Evolutionary conservation across 2,888 invertebrate species (phyloP), one percentile per base, ranked within the genome.

Genomic region (Agonopterix arenella): DNA sequence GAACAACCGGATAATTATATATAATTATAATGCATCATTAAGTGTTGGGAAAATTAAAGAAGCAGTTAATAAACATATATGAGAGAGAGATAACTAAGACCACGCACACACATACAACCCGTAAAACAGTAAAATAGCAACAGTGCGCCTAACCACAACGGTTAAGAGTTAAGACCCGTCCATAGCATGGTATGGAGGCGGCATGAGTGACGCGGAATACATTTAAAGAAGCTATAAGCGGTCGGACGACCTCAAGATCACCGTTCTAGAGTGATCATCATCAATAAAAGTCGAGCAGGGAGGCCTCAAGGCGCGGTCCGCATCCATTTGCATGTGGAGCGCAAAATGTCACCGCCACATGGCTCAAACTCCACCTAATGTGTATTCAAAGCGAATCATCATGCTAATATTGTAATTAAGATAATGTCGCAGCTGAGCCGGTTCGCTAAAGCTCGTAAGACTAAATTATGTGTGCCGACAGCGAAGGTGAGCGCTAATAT

Each of bases 361-460:
- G 55, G 52, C 57, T 47, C 18, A 38, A 44, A 48, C 49, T 60
- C 52, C 55, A 48, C 61, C 59, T 72, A 66, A 70, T 70, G 67
- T 62, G 66, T 72, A 73, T 75, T 70, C 71, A 68, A 68, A 67
- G 64, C 69, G 62, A 67, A 79, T 73, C 70, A 73, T 75, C 71
- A 80, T 76, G 74, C 70, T 77, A 80, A 83, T 83, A 70, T 72
- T 66, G 66, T 73, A 68, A 83, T 82, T 78, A 75, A 75, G 74
- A 80, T 80, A 70, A 71, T 74, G 66, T 66, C 66, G 56, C n/a
- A 66, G 70, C 75, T 68, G 72, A 76, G 78, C 78, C 62, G 57
- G 58, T 56, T 58, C 48, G 44, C 40, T 46, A 47, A 48, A 47
- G 37, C 47, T 45, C 47, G 52, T 47, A 36, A 45, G 46, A 37